phyloP scores from a whole-genome alignment of 2,113 vertebrate species.

The Jaculus jaculus region DNA sequence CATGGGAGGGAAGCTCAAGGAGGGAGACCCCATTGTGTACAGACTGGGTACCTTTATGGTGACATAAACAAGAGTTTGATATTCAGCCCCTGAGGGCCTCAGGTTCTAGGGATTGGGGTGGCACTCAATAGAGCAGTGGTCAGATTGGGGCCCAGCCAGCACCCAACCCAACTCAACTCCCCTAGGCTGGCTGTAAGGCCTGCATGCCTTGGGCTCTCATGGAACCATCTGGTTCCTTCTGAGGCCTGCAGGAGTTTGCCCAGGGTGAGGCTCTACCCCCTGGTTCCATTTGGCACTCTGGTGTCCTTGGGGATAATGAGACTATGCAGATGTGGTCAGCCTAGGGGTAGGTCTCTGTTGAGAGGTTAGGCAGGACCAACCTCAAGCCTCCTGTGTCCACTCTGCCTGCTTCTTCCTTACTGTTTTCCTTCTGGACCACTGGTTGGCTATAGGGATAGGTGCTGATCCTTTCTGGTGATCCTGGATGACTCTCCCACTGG shows the following conservation, averaged over 20 bases:
- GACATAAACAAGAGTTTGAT: fast-evolving
- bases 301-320: fast-evolving
- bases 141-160: background rate
- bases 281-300: fast-evolving
- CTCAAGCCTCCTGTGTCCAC: background rate
- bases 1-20: background rate
- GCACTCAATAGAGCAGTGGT: too few relatives aligned
- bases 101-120: background rate
- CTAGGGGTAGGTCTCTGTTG: background rate
- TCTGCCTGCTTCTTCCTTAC: constrained; percentile 30
- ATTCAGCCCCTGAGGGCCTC: background rate
- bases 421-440: background rate
- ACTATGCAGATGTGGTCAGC: background rate
- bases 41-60: fast-evolving
- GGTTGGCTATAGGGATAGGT: background rate
- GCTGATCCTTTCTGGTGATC: background rate
- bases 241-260: background rate
- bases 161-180: too few relatives aligned
- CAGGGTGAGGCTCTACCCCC: fast-evolving
- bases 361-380: fast-evolving
- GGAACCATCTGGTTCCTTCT: fast-evolving
- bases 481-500: background rate
- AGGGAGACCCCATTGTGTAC: too few relatives aligned
- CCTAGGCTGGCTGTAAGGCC: background rate
- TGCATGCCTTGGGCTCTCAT: fast-evolving